Percentiles rank a stretch among this genome's conserved stretches.
phyloP scores from a whole-genome alignment of 1,140 invertebrate species.

The Trypoxylus dichotomus region DNA sequence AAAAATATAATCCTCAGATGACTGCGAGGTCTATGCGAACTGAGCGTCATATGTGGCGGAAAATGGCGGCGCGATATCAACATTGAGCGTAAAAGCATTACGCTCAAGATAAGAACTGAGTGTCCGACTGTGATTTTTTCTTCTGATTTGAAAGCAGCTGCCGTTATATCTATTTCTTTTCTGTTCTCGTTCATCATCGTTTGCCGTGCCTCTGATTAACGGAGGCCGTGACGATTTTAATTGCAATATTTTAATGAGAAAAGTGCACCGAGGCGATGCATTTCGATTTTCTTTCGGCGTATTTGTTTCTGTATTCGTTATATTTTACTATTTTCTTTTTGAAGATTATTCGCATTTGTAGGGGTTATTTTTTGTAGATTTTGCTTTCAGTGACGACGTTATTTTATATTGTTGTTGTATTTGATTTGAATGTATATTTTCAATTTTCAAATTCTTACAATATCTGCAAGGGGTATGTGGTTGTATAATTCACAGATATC shows the following conservation, averaged over 20 bases:
- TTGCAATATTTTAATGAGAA: constrained; percentile 52
- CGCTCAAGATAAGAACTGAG: not conserved
- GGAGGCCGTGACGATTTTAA: constrained; percentile 38
- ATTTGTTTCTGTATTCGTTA: not conserved
- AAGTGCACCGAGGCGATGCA: constrained; percentile 46
- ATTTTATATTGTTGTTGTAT: too few relatives aligned
- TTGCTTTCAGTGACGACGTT: too few relatives aligned
- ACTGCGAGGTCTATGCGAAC: constrained; percentile 36
- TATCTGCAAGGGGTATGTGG: too few relatives aligned
- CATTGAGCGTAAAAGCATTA: constrained; percentile 31
- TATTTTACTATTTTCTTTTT: too few relatives aligned
- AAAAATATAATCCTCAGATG: constrained; percentile 37
- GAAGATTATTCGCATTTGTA: too few relatives aligned
- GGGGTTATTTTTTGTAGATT: too few relatives aligned
- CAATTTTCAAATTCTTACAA: too few relatives aligned
- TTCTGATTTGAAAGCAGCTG: constrained; percentile 35
- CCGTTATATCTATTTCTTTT: not conserved
- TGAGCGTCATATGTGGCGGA: constrained; percentile 37
- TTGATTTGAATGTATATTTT: too few relatives aligned
- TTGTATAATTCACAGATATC: too few relatives aligned
- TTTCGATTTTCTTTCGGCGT: not conserved
- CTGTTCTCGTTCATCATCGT: not conserved
- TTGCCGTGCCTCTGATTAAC: constrained; percentile 37
- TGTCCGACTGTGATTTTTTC: constrained; percentile 30
- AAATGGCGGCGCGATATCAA: constrained; percentile 36